These are phyloP conservation scores for Miichthys miiuy DNA, from an alignment of 2,797 vertebrate species.

Conservation along the genomic window DNA sequence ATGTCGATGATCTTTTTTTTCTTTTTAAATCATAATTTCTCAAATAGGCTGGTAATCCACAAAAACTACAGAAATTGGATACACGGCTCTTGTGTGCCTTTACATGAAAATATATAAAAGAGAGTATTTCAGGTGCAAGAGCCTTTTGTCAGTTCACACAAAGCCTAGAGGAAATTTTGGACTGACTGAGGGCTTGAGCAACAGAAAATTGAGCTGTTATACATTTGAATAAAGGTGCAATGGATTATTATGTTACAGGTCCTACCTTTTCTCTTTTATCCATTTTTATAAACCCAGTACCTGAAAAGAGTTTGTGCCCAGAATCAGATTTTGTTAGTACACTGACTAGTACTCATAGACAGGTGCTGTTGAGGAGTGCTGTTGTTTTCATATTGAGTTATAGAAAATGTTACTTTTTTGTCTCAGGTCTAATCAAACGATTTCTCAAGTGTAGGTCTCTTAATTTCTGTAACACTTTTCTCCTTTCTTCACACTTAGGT, in stretches of 20 bases:
- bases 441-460: background rate
- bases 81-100: background rate
- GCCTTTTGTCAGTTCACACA: background rate
- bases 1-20: background rate
- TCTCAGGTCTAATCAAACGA: background rate
- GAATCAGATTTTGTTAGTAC: background rate
- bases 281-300: background rate
- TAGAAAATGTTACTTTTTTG: background rate
- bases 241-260: background rate
- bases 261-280: background rate
- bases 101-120: background rate
- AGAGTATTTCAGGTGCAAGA: background rate
- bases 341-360: background rate
- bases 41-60: background rate
- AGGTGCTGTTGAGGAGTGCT: constrained; percentile 1
- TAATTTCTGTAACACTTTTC: constrained; percentile 26
- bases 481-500: constrained; percentile 80
- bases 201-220: background rate
- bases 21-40: background rate
- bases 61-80: background rate
- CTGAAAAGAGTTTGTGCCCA: background rate
- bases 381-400: background rate
- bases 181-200: background rate
- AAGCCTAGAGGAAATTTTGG: background rate
- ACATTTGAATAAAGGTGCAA: background rate